Conservation (phyloP, 2,113 vertebrate genomes). For the Phrynocephalus versicolor region DNA sequence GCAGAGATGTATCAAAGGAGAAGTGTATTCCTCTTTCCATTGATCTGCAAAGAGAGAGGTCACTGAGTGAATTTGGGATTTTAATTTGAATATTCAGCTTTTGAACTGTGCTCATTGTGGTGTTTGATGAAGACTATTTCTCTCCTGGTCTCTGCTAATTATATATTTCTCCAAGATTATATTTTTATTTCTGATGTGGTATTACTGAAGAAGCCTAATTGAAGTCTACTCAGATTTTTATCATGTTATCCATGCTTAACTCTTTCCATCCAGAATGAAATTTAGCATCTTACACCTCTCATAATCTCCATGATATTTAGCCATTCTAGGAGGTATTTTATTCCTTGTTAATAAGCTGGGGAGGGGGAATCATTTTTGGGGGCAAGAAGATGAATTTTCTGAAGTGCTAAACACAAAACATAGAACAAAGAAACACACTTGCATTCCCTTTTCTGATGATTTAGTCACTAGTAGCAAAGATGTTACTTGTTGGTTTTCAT, state of each 20-base stretch:
- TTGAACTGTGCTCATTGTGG: constrained; percentile 42
- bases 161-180: constrained; percentile 42
- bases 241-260: constrained; percentile 50
- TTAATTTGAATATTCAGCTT: constrained; percentile 57
- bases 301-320: not conserved
- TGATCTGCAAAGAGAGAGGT: constrained; percentile 46
- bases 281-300: rapidly evolving
- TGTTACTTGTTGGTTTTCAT: not conserved
- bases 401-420: not conserved
- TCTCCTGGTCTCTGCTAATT: constrained; percentile 54
- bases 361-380: not conserved
- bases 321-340: not conserved
- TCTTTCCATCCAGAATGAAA: not conserved
- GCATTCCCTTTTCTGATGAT: not conserved
- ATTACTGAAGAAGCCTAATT: constrained; percentile 56
- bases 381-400: not conserved
- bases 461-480: not conserved
- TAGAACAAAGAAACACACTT: not conserved
- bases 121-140: constrained; percentile 54
- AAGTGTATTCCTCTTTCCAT: constrained; percentile 22
- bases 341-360: rapidly evolving
- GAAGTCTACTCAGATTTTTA: constrained; percentile 46
- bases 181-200: constrained; percentile 47
- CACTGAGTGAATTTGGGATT: constrained; percentile 52
- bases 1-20: constrained; percentile 41